Percentiles rank a stretch among this genome's conserved stretches.
These are phyloP conservation scores for Asteroscopus sphinx DNA, from an alignment of 2,888 invertebrate species.

Conservation along the genomic window DNA sequence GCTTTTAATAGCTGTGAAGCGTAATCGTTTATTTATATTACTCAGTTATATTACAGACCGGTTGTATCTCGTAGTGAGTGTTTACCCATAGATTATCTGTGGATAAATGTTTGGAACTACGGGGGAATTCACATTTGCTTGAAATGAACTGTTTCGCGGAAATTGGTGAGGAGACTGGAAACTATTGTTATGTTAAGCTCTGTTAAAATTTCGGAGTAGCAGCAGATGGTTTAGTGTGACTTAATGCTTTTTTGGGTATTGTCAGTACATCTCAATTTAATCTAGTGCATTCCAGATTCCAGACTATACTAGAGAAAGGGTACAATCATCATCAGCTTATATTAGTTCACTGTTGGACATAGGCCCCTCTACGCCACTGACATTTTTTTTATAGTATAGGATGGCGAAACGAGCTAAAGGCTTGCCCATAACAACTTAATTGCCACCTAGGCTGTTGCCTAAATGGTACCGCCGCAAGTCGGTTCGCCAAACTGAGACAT, in stretches of 20 bases:
- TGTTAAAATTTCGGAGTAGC: slow-evolving; percentile 11
- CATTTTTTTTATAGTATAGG: no score
- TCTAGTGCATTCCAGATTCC: background rate
- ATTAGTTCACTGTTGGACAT: no score
- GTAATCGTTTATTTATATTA: slow-evolving; percentile 78
- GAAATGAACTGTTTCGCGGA: slow-evolving; percentile 46
- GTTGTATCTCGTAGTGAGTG: slow-evolving; percentile 43
- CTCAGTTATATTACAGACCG: slow-evolving; percentile 60
- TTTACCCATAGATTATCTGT: slow-evolving; percentile 38
- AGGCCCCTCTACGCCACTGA: no score
- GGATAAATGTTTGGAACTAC: slow-evolving; percentile 39
- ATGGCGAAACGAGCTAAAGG: no score
- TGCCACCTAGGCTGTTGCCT: no score
- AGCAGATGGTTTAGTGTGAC: slow-evolving; percentile 6
- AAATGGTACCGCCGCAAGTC: no score
- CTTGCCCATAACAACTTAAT: no score
- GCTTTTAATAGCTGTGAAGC: slow-evolving; percentile 77
- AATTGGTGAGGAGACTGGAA: slow-evolving; percentile 26
- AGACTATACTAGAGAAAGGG: no score
- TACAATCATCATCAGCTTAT: no score
- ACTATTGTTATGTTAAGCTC: slow-evolving; percentile 37
- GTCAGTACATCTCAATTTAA: background rate
- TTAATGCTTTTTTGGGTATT: slow-evolving; percentile 9
- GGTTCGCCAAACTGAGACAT: no score
- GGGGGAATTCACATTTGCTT: slow-evolving; percentile 45